Evolutionary conservation across 2,888 invertebrate species (phyloP).

Genomic region (Eupithecia insigniata): DNA sequence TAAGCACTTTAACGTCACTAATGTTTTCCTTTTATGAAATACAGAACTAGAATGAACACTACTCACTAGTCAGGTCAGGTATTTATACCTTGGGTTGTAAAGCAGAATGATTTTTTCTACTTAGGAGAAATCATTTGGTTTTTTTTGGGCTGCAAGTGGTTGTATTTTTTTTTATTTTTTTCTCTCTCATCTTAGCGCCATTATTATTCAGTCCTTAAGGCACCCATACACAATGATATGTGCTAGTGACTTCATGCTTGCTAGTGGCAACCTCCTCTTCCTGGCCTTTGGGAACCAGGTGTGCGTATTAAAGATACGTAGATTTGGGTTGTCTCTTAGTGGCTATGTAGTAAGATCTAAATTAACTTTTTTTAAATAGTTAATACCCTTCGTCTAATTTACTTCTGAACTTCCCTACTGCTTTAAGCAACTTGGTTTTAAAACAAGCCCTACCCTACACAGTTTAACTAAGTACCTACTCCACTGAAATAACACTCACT

Average conservation of each 20-base stretch:
- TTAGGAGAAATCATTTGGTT: too few species aligned
- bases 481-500: constrained; percentile 4
- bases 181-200: too few species aligned
- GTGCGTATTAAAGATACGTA: neutral
- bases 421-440: neutral
- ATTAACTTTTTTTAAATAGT: neutral
- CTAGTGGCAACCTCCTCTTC: neutral
- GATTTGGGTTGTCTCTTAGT: neutral
- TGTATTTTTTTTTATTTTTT: too few species aligned
- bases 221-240: too few species aligned
- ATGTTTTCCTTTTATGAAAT: too few species aligned
- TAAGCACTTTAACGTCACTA: too few species aligned
- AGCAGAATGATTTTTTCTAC: too few species aligned
- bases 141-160: too few species aligned
- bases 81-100: too few species aligned
- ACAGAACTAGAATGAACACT: too few species aligned
- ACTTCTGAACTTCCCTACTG: neutral
- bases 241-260: too few species aligned
- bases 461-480: neutral
- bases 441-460: neutral
- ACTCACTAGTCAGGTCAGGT: too few species aligned
- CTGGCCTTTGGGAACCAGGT: neutral
- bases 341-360: neutral
- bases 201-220: neutral
- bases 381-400: neutral